Conservation (phyloP, 2,797 vertebrate species). For the Malurus leucopterus region DNA sequence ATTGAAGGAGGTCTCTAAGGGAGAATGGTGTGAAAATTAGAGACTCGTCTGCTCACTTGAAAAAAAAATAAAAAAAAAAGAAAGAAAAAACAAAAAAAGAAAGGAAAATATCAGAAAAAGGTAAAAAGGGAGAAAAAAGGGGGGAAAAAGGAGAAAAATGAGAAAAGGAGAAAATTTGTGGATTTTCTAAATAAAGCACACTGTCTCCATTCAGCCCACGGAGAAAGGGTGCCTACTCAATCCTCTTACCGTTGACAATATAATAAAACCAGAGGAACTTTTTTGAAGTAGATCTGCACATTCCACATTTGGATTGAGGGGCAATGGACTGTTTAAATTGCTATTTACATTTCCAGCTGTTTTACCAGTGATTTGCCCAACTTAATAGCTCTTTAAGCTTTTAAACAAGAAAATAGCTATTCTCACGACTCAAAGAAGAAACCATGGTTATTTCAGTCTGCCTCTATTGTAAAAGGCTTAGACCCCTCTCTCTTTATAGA, state of each 20-base stretch:
- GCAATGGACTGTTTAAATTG: conserved; percentile 77
- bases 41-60: conserved; percentile 66
- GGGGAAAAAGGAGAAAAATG: not conserved
- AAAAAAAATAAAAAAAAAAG: not conserved
- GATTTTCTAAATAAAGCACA: conserved; percentile 67
- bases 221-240: conserved; percentile 62
- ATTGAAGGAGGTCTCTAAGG: conserved; percentile 71
- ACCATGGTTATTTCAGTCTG: conserved; percentile 68
- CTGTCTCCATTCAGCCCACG: conserved; percentile 55
- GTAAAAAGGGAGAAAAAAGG: not conserved
- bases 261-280: conserved; percentile 69
- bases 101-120: not conserved
- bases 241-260: conserved; percentile 72
- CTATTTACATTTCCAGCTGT: conserved; percentile 82
- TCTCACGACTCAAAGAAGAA: conserved; percentile 71
- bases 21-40: conserved; percentile 72
- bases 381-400: conserved; percentile 80
- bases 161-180: conserved; percentile 15
- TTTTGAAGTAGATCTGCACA: conserved; percentile 66
- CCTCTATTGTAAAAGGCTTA: conserved; percentile 69
- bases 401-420: conserved; percentile 80
- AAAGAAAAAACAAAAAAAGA: rapidly evolving
- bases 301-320: conserved; percentile 66
- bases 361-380: conserved; percentile 80
- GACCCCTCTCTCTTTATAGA: conserved; percentile 53